Evolutionary conservation across 2,888 invertebrate genomes (phyloP).

Genomic region (Agrilus cyanescens): DNA sequence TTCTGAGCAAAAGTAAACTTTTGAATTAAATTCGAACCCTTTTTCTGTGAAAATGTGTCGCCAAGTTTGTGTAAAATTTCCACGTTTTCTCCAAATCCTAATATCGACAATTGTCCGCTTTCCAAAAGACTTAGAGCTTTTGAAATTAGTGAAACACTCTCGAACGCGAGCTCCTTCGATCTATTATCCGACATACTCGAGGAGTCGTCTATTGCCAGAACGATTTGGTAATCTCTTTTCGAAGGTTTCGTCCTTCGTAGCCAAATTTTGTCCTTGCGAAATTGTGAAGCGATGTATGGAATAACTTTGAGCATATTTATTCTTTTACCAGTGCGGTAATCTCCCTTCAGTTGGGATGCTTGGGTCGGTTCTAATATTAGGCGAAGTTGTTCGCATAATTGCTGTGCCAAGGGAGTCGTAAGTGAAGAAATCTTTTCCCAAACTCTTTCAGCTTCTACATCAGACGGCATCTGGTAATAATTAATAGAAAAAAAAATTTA

Average conservation of each 20-base stretch:
- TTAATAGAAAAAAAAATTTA: slow-evolving; percentile 6
- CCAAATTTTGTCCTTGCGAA: slow-evolving; percentile 99
- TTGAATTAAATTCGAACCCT: slow-evolving; percentile 71
- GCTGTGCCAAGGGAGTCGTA: slow-evolving; percentile 56
- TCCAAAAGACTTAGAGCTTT: slow-evolving; percentile 85
- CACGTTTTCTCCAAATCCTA: slow-evolving; percentile 82
- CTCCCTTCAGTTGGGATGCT: slow-evolving; percentile 83
- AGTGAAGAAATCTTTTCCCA: slow-evolving; percentile 53
- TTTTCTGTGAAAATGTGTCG: slow-evolving; percentile 76
- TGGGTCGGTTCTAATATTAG: slow-evolving; percentile 93
- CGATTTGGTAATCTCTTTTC: slow-evolving; percentile 90
- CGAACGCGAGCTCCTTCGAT: slow-evolving; percentile 85
- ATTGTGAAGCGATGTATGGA: slow-evolving; percentile 97
- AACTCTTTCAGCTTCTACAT: slow-evolving; percentile 38
- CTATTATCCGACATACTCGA: slow-evolving; percentile 81
- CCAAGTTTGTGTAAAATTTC: slow-evolving; percentile 78
- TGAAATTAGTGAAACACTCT: slow-evolving; percentile 84
- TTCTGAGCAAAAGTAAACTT: slow-evolving; percentile 80
- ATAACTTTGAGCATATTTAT: slow-evolving; percentile 98
- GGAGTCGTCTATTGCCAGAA: slow-evolving; percentile 94
- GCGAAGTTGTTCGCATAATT: slow-evolving; percentile 86
- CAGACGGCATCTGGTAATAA: slow-evolving; percentile 27
- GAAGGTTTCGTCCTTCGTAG: slow-evolving; percentile 88
- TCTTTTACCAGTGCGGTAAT: slow-evolving; percentile 90
- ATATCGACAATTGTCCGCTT: slow-evolving; percentile 82